These are phyloP conservation scores for Sciurus niger DNA, from an alignment of 2,113 vertebrate genomes.

Conservation along the genomic window DNA sequence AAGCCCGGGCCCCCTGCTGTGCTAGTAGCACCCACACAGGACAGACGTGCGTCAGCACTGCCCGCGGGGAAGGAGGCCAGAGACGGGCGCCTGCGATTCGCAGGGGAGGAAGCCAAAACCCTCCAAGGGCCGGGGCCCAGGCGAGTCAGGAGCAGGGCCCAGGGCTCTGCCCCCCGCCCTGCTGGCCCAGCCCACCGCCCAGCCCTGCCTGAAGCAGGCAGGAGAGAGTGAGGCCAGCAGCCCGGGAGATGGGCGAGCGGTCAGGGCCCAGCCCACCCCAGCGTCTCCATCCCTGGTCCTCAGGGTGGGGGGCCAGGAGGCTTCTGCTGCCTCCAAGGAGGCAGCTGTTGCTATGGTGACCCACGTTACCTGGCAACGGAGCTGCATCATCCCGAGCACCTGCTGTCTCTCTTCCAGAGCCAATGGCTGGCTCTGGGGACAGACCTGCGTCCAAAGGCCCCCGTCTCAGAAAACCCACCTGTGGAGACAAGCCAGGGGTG, in stretches of 20 bases:
- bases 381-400: slow-evolving; percentile 66
- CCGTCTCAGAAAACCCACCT: neutral
- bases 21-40: rapidly evolving
- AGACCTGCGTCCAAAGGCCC: neutral
- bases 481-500: neutral
- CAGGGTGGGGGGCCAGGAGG: neutral
- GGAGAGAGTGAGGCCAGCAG: neutral
- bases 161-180: neutral
- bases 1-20: rapidly evolving
- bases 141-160: rapidly evolving
- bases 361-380: slow-evolving; percentile 79
- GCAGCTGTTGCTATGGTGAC: slow-evolving; percentile 75
- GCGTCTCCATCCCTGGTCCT: neutral
- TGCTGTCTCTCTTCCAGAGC: slow-evolving; percentile 65
- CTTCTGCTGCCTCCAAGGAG: slow-evolving; percentile 50
- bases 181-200: rapidly evolving
- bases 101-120: too few species aligned
- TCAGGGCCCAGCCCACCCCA: rapidly evolving
- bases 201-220: neutral
- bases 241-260: rapidly evolving
- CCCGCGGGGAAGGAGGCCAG: neutral
- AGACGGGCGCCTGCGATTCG: rapidly evolving
- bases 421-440: neutral
- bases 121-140: too few species aligned
- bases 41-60: rapidly evolving